Conservation (phyloP, 2,797 vertebrate species). For the Erpetoichthys calabaricus region DNA sequence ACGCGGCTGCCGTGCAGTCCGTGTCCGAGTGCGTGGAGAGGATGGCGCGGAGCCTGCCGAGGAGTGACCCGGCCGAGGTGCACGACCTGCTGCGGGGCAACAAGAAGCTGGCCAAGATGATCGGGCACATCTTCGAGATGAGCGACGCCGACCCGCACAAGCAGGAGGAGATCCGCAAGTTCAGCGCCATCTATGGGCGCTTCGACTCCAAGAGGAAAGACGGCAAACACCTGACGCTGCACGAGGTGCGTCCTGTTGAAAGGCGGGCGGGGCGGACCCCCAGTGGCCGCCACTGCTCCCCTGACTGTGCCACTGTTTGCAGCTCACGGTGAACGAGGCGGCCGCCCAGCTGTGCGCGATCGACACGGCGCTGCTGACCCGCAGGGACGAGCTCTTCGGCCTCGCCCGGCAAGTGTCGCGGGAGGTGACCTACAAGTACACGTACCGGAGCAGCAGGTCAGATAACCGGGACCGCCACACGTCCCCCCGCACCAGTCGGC, state of each 20-base stretch:
- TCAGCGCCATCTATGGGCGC: slow-evolving; percentile 93
- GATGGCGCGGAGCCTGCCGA: slow-evolving; percentile 69
- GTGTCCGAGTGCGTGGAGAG: slow-evolving; percentile 88
- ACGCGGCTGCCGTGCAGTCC: slow-evolving; percentile 70
- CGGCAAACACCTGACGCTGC: slow-evolving; percentile 89
- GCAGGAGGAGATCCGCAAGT: slow-evolving; percentile 92
- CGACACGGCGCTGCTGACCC: slow-evolving; percentile 78
- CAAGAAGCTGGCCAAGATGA: slow-evolving; percentile 94
- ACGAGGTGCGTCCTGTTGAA: slow-evolving; percentile 60
- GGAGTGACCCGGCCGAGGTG: slow-evolving; percentile 67
- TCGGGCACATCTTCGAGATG: slow-evolving; percentile 94
- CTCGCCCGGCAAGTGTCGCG: slow-evolving; percentile 89
- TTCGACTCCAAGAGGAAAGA: slow-evolving; percentile 96
- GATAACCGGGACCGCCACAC: slow-evolving; percentile 9
- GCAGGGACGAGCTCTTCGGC: slow-evolving; percentile 87
- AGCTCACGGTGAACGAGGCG: slow-evolving; percentile 95
- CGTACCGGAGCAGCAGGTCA: slow-evolving; percentile 91
- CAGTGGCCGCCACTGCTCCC: not conserved
- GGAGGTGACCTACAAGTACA: slow-evolving; percentile 96
- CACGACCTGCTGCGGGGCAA: slow-evolving; percentile 84
- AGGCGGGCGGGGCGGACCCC: not conserved
- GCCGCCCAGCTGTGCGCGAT: slow-evolving; percentile 92
- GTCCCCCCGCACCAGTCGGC: slow-evolving; percentile 9
- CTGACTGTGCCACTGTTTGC: slow-evolving; percentile 8
- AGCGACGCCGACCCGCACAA: slow-evolving; percentile 74